Percentiles rank a stretch among this genome's conserved stretches.
Conservation (phyloP, 2,888 invertebrate genomes). For the Melanotus villosus region DNA sequence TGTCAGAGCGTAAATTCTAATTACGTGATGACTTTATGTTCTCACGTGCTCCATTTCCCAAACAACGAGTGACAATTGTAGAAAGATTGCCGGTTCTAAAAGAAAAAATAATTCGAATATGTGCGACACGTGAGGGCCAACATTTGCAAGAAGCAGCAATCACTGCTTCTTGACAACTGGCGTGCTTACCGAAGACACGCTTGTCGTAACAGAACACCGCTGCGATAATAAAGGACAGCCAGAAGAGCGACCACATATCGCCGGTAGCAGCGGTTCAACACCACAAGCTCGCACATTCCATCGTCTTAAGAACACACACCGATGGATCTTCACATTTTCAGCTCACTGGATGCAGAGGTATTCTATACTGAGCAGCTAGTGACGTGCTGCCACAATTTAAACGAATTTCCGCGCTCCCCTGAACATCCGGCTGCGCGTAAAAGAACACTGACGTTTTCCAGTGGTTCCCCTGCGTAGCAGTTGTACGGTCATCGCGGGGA, state of each 20-base stretch:
- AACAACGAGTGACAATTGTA: conserved; percentile 42
- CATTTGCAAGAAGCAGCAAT: not conserved
- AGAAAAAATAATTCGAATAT: conserved; percentile 7
- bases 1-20: conserved; percentile 56
- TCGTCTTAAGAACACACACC: conserved; percentile 42
- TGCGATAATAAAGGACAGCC: conserved; percentile 42
- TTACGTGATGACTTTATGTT: conserved; percentile 44
- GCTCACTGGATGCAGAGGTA: not conserved
- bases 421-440: conserved; percentile 51
- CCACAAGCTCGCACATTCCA: conserved; percentile 50
- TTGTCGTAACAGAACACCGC: conserved; percentile 56
- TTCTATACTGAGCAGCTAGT: not conserved
- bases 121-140: conserved; percentile 12
- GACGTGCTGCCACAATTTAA: conserved; percentile 10
- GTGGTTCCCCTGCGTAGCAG: conserved; percentile 39
- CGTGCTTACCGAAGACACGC: conserved; percentile 59
- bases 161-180: not conserved
- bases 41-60: conserved; percentile 46
- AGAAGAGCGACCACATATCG: conserved; percentile 54
- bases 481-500: conserved; percentile 62
- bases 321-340: conserved; percentile 35
- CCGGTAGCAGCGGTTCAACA: conserved; percentile 47
- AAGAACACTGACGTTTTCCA: conserved; percentile 57
- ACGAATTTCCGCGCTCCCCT: conserved; percentile 12
- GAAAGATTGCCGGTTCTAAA: conserved; percentile 14